phyloP scores from a whole-genome alignment of 2,113 vertebrate species.

The Echinops telfairi region DNA sequence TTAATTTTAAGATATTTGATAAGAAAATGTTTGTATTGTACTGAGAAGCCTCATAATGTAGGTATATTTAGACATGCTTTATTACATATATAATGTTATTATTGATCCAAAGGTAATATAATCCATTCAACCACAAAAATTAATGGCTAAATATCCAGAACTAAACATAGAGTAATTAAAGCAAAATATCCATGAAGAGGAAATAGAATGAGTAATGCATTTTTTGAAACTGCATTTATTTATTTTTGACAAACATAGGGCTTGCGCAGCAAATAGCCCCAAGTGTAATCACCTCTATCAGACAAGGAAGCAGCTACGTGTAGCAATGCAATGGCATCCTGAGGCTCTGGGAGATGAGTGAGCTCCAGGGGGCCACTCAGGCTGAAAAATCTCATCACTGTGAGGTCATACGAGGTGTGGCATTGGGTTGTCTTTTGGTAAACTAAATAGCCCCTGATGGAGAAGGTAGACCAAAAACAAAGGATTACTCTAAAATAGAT shows the following conservation, averaged over 20 bases:
- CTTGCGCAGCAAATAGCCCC: not conserved
- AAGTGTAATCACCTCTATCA: not conserved
- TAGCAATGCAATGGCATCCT: accelerated
- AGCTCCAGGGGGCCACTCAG: not conserved
- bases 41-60: not conserved
- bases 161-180: not conserved
- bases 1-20: not conserved
- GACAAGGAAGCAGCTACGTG: not conserved
- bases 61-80: not conserved
- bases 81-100: not conserved
- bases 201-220: not conserved
- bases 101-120: not conserved
- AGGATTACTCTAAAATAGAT: not conserved
- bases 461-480: not conserved
- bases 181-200: not conserved
- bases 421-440: not conserved
- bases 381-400: not conserved
- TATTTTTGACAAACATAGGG: not conserved
- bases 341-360: not conserved
- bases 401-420: not conserved
- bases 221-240: not conserved
- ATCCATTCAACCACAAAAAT: not conserved
- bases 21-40: conserved; percentile 3
- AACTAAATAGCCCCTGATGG: not conserved
- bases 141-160: conserved; percentile 36